phyloP scores from a whole-genome alignment of 1,140 invertebrate genomes.

The Drosophila pseudoananassae region DNA sequence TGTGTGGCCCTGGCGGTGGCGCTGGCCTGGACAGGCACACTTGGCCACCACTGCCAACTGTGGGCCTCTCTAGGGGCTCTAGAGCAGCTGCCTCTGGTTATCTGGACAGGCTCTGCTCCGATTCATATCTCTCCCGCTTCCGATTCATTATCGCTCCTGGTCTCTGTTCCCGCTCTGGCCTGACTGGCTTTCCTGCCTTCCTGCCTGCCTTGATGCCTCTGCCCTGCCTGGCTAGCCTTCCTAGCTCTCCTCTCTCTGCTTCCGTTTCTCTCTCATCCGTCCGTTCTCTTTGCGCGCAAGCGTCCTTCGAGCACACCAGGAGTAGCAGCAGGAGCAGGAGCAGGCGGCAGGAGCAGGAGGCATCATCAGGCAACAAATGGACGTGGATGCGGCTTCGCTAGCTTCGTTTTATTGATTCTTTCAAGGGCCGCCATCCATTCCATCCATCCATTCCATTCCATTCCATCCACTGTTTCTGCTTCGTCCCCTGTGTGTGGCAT shows the following conservation, averaged over 20 bases:
- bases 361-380: neutral
- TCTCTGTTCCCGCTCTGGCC: too few species aligned
- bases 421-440: slow-evolving; percentile 29
- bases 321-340: slow-evolving; percentile 6
- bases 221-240: neutral
- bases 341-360: slow-evolving; percentile 25
- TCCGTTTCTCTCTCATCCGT: slow-evolving; percentile 11
- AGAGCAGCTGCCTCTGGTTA: neutral
- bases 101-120: too few species aligned
- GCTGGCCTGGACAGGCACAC: too few species aligned
- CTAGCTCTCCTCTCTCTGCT: neutral
- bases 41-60: too few species aligned
- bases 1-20: too few species aligned
- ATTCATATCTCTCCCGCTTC: neutral
- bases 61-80: too few species aligned
- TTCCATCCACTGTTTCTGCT: slow-evolving; percentile 10
- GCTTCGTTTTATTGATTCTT: slow-evolving; percentile 63
- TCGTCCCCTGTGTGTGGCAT: neutral
- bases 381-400: slow-evolving; percentile 49
- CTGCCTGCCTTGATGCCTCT: neutral
- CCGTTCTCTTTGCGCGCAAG: slow-evolving; percentile 47
- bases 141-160: neutral
- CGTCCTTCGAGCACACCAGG: slow-evolving; percentile 21
- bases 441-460: slow-evolving; percentile 1
- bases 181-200: neutral